Base-by-base conservation (phyloP, 2,797 vertebrate species). In the Gymnodraco acuticeps region DNA sequence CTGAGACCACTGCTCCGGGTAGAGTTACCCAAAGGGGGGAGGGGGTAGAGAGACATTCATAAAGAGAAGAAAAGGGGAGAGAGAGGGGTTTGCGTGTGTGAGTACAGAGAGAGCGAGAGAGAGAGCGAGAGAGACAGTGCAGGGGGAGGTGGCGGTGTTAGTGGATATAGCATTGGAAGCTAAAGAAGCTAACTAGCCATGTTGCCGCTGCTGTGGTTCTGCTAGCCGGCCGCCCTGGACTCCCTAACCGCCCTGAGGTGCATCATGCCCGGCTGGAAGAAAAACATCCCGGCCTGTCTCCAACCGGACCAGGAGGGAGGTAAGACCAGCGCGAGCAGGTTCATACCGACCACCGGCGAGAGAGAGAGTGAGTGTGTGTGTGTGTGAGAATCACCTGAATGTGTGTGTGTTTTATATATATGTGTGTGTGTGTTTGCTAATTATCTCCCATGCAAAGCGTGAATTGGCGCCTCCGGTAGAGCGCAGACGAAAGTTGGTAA, bases 241-340 rank as follows among this genome's bases (percentile, higher is more conserved):
- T 94, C 93, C 83, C 81, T 94, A 92, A 87, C 83, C 87, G 90
- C 93, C 83, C 84, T 92, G 82, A 91, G 91, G 92, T 95, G 93
- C 92, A 95, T 96, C 95, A 98, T 99, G 98, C 98, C 98, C 90
- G 97, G 97, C 91, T 99, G 97, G 97, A 98, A 99, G 96, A 98
- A 98, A 94, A 98, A 96, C 91, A 98, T 98, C 93, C 98, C 97
- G 80, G 97, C 97, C 94, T 98, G 98, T 93, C 93, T 99, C 90
- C 98, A 99, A 95, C 96, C 97, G 89, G 98, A 98, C 88, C 95
- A 97, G 86, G 97, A 98, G 93, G 90, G 96, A 96, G 97, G 97
- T 98, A 95, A 93, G 86, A 84, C 52, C 73, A n/a, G 79, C 72
- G n/a, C 69, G 17, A 70, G 38, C 81, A 27, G 79, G 76, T 58